Evolutionary conservation across 92 coral and sea anemone genomes (phyloP), one percentile per base, ranked within the genome.

Genomic region (Isaurus tuberculatus): DNA sequence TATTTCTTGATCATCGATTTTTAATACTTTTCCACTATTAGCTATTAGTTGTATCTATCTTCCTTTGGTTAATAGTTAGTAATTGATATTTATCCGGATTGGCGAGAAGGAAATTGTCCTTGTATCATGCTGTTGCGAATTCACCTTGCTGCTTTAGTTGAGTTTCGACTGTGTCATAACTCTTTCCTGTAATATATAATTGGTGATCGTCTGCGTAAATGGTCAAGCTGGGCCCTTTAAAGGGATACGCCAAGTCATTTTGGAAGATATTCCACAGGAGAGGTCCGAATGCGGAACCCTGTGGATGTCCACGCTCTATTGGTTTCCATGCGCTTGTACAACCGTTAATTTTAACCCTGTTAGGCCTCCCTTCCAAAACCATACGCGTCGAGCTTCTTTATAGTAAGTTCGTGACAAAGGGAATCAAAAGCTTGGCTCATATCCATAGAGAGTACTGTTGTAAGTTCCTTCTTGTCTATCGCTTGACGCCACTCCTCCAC

Each of bases 401-500:
- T n/a, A 44, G 79, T 65, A 16, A 81, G 79, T n/a, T 30, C 30
- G 40, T 81, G 85, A 37, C 81, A 40, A 46, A 63, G 53, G 28
- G 79, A 81, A 81, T 81, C 81, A 43, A 81, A 81, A 8, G 81
- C 85, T 60, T 81, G 29, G 81, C 85, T 81, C 72, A 86, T 82
- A 68, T 88, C 88, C 14, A 84, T 88, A 23, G 88, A 88, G 48
- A 85, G 73, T 14, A 88, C 80, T 37, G 61, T 40, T 74, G 85
- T 85, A 44, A 85, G 73, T 55, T 88, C 68, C 65, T 33, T 77
- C 2, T 68, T 65, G 42, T 88, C 85, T 5, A 88, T 37, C 34
- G n/a, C n/a, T n/a, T n/a, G n/a, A n/a, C n/a, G n/a, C n/a, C n/a
- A n/a, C n/a, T n/a, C n/a, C n/a, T n/a, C 92, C 30, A 88, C 75